Evolutionary conservation across 2,113 vertebrate species (phyloP).

Genomic region (Sebastes schlegelii): DNA sequence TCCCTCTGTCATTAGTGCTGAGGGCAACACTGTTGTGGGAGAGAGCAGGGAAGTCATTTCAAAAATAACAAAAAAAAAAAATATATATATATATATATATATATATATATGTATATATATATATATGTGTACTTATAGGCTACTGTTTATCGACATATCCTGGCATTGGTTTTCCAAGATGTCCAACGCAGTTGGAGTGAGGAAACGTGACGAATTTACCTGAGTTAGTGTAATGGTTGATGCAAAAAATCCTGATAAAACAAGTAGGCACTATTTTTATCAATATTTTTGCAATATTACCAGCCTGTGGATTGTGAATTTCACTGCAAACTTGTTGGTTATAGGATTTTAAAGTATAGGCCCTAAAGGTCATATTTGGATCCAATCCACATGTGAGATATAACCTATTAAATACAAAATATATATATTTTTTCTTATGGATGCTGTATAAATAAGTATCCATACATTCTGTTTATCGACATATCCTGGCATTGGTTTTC

Average conservation of each 20-base stretch:
- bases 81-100: neutral
- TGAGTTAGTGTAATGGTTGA: neutral
- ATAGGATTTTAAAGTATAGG: neutral
- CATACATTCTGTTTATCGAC: neutral
- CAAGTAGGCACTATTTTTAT: neutral
- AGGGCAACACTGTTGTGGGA: constrained; percentile 58
- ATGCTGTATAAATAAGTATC: neutral
- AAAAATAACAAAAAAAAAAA: neutral
- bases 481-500: constrained; percentile 9
- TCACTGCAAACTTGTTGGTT: constrained; percentile 7
- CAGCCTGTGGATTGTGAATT: neutral
- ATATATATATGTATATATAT: neutral
- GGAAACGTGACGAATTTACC: neutral
- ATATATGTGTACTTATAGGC: neutral
- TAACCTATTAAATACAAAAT: neutral
- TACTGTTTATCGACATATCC: constrained; percentile 5
- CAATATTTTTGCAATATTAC: neutral
- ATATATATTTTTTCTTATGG: neutral
- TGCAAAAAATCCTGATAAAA: neutral
- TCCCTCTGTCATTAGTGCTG: constrained; percentile 74
- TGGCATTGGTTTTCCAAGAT: neutral
- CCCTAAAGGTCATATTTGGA: neutral
- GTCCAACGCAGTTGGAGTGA: neutral
- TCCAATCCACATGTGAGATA: neutral
- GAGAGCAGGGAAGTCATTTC: constrained; percentile 41